Conservation (phyloP, 23 tunicate genomes). For the Diplosoma virens region DNA sequence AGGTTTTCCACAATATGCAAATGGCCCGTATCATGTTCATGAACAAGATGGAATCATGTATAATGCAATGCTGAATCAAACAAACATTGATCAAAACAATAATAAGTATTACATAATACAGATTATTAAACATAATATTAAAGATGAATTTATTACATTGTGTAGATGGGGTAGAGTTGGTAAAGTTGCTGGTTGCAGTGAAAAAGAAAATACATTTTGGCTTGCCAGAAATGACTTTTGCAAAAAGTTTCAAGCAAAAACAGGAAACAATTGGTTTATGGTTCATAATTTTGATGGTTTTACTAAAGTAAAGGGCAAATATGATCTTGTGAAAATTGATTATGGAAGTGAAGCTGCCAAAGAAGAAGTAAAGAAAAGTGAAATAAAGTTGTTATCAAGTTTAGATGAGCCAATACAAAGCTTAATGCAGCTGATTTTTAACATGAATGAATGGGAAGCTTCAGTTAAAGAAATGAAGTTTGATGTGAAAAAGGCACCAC, state of each 20-base stretch:
- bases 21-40: conserved; percentile 39
- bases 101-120: conserved; percentile 73
- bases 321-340: conserved; percentile 74
- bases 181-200: conserved; percentile 40
- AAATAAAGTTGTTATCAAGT: conserved; percentile 35
- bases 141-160: conserved; percentile 39
- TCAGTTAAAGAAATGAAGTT: conserved; percentile 81
- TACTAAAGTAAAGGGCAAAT: conserved; percentile 28
- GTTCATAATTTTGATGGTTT: not conserved
- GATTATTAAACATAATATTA: conserved; percentile 36
- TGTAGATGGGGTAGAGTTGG: conserved; percentile 83
- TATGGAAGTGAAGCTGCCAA: conserved; percentile 50
- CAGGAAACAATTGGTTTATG: conserved; percentile 41
- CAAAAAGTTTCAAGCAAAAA: conserved; percentile 66
- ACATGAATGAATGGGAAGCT: conserved; percentile 64
- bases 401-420: conserved; percentile 53
- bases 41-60: conserved; percentile 21
- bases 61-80: conserved; percentile 76
- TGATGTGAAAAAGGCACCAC: conserved; percentile 81
- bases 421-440: conserved; percentile 57
- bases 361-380: conserved; percentile 5
- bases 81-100: conserved; percentile 71
- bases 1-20: conserved; percentile 26
- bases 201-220: not conserved
- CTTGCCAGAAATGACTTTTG: conserved; percentile 20